Base-by-base conservation (phyloP, 2,797 vertebrate genomes). In the Danio aesculapii region DNA sequence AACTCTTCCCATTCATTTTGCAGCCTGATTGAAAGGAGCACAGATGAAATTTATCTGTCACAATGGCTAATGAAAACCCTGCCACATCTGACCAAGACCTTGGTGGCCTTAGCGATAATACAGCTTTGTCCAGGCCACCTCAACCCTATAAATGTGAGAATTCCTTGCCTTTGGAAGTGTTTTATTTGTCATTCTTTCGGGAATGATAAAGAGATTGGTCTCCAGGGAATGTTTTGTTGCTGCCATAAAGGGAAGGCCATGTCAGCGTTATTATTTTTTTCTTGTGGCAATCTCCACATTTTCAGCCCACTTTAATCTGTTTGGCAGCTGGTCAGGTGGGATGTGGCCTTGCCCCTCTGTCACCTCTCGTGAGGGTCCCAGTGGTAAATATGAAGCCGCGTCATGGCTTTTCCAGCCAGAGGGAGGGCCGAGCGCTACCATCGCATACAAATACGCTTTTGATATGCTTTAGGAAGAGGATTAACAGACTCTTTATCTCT, bases 231-330 rank as follows among this genome's bases (percentile, higher is more conserved):
- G 88, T 91, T 91, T 91, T 92, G 93, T 92, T 93, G 88, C 89
- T 87, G 88, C 91, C 92, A 93, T 93, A 93, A 94, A 93, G 88
- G 87, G 92, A 94, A 94, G 93, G 93, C 92, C 92, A 92, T 93
- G 90, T 94, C 89, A 91, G 85, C 87, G 84, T 92, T 93, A 93
- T 94, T 92, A 92, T 92, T 92, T 79, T 30, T 85, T 77, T 55
- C 59, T 84, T 66, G 89, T 89, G 84, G 88, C 90, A 87, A 90
- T 88, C 88, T 91, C 88, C 64, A 83, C 88, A 86, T 93, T 94
- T 91, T 90, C 84, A 86, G 81, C 90, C 90, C 88, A 86, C 91
- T 94, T 93, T 94, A 94, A 94, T 94, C 91, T 93, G 91, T 87
- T 92, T 88, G 86, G 85, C 87, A 88, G 89, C 85, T 83, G 84